phyloP scores from a whole-genome alignment of 2,888 invertebrate species.

The Spilarctia lutea region DNA sequence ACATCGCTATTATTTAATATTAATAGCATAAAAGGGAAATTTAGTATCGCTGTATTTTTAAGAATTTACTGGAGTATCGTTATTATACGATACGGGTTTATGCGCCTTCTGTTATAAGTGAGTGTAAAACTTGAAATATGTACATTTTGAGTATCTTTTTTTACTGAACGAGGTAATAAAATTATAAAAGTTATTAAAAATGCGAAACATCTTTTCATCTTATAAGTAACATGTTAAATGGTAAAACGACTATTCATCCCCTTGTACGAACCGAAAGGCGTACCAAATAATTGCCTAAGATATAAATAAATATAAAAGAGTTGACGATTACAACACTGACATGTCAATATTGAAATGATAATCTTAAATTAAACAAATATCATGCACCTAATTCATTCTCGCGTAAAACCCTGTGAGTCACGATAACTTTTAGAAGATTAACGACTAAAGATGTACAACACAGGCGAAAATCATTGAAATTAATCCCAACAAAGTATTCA shows the following conservation, averaged over 20 bases:
- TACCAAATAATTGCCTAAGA: neutral
- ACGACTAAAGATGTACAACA: conserved; percentile 18
- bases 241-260: neutral
- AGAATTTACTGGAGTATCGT: neutral
- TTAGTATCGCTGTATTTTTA: neutral
- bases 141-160: neutral
- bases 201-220: neutral
- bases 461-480: conserved; percentile 32
- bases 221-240: neutral
- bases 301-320: neutral
- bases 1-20: conserved; percentile 2
- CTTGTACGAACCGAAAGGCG: neutral
- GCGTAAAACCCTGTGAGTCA: neutral
- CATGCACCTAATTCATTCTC: neutral
- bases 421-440: conserved; percentile 1
- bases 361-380: neutral
- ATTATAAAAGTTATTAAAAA: too few species aligned
- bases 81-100: neutral
- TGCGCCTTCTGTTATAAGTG: neutral
- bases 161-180: too few species aligned
- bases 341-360: neutral
- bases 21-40: conserved; percentile 2
- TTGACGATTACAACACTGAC: too few species aligned
- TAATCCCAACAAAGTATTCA: conserved; percentile 31
- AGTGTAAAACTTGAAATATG: neutral